Conservation (phyloP, 2,888 invertebrate species). For the Volucella zonaria region DNA sequence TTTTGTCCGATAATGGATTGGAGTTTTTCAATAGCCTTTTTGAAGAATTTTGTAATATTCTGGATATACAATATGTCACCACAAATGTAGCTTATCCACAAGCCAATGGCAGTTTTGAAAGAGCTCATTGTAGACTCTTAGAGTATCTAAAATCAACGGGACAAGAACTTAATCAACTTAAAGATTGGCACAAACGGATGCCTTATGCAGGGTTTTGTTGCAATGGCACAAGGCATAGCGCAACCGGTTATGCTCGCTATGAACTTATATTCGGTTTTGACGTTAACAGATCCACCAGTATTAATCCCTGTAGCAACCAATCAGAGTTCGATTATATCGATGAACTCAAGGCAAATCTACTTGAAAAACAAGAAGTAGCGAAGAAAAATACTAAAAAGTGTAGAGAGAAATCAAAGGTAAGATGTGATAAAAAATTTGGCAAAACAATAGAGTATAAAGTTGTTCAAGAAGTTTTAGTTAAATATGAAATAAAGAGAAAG, state of each 20-base stretch:
- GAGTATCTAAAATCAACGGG: not conserved
- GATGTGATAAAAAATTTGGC: too few species aligned
- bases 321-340: constrained; percentile 11
- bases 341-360: not conserved
- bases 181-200: constrained; percentile 12
- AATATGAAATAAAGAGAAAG: not conserved
- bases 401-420: not conserved
- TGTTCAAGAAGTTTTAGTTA: not conserved
- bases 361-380: not conserved
- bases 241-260: too few species aligned
- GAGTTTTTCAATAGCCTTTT: too few species aligned
- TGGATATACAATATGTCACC: too few species aligned
- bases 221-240: too few species aligned
- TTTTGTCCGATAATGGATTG: too few species aligned
- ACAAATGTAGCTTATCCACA: too few species aligned
- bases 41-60: too few species aligned
- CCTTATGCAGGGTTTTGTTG: too few species aligned
- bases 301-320: not conserved
- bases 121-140: not conserved
- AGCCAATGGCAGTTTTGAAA: not conserved
- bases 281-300: not conserved
- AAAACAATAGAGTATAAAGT: not conserved
- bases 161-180: not conserved
- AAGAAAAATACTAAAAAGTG: not conserved
- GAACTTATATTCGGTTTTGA: too few species aligned